Percentiles rank a stretch among this genome's conserved stretches.
Evolutionary conservation across 2,113 vertebrate species (phyloP).

Genomic region (Eulemur rufifrons): DNA sequence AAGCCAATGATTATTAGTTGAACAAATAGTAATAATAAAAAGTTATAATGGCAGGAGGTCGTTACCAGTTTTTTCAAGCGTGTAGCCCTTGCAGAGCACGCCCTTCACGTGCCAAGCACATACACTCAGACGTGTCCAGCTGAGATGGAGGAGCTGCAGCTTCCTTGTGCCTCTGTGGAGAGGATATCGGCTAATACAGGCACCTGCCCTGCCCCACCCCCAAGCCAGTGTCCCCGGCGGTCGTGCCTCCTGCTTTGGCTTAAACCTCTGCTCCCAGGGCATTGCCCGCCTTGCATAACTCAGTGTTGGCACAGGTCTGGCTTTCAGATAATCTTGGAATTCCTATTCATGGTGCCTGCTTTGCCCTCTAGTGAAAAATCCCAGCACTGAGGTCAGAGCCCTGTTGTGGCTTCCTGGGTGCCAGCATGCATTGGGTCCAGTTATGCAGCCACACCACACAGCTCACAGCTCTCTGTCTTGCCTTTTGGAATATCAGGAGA

Average conservation of each 20-base stretch:
- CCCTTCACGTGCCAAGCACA: rapidly evolving
- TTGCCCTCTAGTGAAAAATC: not conserved
- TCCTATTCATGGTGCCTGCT: not conserved
- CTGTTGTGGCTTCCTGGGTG: too few species aligned
- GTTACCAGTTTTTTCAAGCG: rapidly evolving
- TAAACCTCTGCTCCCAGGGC: not conserved
- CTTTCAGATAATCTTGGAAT: slow-evolving; percentile 16
- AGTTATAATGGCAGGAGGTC: not conserved
- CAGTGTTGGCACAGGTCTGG: not conserved
- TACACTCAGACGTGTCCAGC: rapidly evolving
- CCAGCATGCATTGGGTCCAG: not conserved
- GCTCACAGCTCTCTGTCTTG: rapidly evolving
- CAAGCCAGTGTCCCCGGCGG: not conserved
- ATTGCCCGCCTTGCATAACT: not conserved
- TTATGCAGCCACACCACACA: not conserved
- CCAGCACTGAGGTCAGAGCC: not conserved
- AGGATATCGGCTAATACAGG: rapidly evolving
- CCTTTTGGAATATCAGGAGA: not conserved
- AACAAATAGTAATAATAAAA: not conserved
- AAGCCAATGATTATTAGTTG: not conserved
- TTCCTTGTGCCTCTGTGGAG: rapidly evolving
- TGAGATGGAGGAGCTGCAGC: rapidly evolving
- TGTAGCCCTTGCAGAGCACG: rapidly evolving
- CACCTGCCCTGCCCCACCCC: not conserved
- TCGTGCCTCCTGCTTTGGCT: not conserved